Conservation (phyloP, 2,888 invertebrate genomes). For the Yponomeuta sedellus region DNA sequence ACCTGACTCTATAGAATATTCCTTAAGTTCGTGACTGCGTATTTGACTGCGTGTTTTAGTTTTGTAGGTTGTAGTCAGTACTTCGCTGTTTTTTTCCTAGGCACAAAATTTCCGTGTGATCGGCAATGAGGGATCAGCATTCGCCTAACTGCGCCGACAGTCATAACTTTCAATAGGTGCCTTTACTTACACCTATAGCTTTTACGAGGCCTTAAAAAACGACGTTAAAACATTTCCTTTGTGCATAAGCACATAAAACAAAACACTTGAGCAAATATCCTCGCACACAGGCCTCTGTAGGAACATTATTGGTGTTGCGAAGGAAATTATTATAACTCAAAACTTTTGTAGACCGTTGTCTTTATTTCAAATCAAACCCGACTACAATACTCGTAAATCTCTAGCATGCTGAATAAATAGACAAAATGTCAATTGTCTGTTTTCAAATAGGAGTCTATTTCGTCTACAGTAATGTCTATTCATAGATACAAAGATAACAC, state of each 20-base stretch:
- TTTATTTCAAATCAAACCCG: constrained; percentile 31
- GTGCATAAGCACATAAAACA: constrained; percentile 43
- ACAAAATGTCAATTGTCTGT: constrained; percentile 58
- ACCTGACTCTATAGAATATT: neutral
- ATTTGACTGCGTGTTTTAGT: neutral
- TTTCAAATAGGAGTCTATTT: constrained; percentile 33
- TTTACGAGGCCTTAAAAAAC: constrained; percentile 51
- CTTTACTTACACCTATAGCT: constrained; percentile 19
- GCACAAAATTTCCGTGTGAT: neutral
- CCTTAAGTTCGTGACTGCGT: neutral
- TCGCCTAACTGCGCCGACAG: constrained; percentile 1
- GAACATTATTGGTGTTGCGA: neutral
- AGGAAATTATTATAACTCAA: neutral
- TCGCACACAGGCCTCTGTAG: neutral
- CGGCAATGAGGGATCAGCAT: neutral
- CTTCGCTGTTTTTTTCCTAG: constrained; percentile 6
- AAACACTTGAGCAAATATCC: constrained; percentile 50
- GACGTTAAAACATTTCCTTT: constrained; percentile 45
- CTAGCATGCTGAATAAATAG: constrained; percentile 46
- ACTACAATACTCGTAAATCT: constrained; percentile 46
- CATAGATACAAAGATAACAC: constrained; percentile 54
- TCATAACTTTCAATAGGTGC: constrained; percentile 8
- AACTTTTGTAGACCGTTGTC: neutral
- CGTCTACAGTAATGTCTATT: constrained; percentile 35
- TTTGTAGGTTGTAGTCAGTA: neutral